Evolutionary conservation across 2,888 invertebrate species (phyloP).

Genomic region (Nyleta sp.): DNA sequence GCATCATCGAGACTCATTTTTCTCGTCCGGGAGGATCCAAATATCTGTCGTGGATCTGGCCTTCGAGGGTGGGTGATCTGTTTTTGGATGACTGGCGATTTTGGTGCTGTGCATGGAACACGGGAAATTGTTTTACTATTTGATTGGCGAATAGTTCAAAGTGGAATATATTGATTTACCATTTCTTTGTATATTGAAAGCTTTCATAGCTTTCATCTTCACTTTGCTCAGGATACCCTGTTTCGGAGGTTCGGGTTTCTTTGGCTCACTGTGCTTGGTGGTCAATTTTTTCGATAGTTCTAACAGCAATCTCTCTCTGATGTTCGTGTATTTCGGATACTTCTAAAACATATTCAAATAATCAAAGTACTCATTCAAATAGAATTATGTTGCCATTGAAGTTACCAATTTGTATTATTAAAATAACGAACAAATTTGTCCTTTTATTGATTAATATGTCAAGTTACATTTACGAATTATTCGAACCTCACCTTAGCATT

Average conservation of each 20-base stretch:
- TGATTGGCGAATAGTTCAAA: too few relatives aligned
- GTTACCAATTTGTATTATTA: too few relatives aligned
- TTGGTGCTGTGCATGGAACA: conserved; percentile 26
- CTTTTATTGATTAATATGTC: too few relatives aligned
- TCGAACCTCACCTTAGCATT: conserved; percentile 84
- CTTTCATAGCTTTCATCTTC: conserved; percentile 84
- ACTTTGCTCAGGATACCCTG: conserved; percentile 83
- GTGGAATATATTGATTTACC: conserved; percentile 36
- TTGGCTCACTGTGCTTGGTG: conserved; percentile 72
- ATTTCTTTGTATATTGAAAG: conserved; percentile 81
- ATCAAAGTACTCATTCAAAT: conserved; percentile 21
- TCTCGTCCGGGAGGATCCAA: conserved; percentile 66
- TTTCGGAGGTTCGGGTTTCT: conserved; percentile 75
- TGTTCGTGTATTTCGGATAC: conserved; percentile 83
- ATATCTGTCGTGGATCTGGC: conserved; percentile 52
- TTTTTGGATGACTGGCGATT: conserved; percentile 49
- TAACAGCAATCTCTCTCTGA: conserved; percentile 82
- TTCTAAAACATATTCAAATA: conserved; percentile 81
- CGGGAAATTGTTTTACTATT: too few relatives aligned
- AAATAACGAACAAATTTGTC: too few relatives aligned
- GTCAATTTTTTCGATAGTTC: conserved; percentile 82
- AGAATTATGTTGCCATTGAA: too few relatives aligned
- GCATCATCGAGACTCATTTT: conserved; percentile 69
- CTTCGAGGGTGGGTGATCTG: conserved; percentile 59
- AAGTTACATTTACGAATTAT: too few relatives aligned